Evolutionary conservation across 2,113 vertebrate species (phyloP).

Genomic region (Menidia beryllina): DNA sequence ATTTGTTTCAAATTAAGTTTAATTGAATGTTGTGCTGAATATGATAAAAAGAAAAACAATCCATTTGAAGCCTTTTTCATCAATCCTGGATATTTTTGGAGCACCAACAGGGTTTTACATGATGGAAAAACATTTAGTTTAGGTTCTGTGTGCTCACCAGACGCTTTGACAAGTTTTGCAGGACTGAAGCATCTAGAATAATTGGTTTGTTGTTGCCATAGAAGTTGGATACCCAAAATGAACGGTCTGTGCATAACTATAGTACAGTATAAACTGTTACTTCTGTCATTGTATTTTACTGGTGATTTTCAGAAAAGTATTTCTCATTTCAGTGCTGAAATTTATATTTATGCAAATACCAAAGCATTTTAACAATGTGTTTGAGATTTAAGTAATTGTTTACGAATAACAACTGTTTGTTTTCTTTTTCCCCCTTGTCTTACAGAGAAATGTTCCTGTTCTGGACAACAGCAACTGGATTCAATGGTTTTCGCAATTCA

Average conservation of each 20-base stretch:
- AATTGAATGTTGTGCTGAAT: background rate
- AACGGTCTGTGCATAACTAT: no score
- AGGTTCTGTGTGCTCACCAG: background rate
- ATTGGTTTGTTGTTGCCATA: slow-evolving; percentile 44
- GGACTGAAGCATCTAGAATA: slow-evolving; percentile 47
- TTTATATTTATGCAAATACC: background rate
- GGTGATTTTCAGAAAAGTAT: no score
- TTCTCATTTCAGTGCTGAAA: background rate
- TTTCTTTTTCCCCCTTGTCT: slow-evolving; percentile 69
- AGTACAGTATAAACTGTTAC: slow-evolving; percentile 7
- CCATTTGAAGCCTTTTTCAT: background rate
- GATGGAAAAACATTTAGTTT: background rate
- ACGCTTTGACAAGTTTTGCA: slow-evolving; percentile 1
- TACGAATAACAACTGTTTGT: background rate
- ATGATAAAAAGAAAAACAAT: background rate
- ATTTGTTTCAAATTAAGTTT: background rate
- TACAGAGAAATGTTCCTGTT: slow-evolving; percentile 79
- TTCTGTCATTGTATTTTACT: background rate
- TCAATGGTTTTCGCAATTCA: slow-evolving; percentile 57
- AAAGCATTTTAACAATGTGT: background rate
- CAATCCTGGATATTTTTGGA: background rate
- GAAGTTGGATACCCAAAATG: slow-evolving; percentile 26
- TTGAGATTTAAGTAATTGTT: background rate
- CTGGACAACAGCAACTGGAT: slow-evolving; percentile 71
- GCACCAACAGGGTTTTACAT: background rate